Evolutionary conservation across 2,888 invertebrate genomes (phyloP), one percentile per base, ranked within the genome.

Genomic region (Oscheius sp.): DNA sequence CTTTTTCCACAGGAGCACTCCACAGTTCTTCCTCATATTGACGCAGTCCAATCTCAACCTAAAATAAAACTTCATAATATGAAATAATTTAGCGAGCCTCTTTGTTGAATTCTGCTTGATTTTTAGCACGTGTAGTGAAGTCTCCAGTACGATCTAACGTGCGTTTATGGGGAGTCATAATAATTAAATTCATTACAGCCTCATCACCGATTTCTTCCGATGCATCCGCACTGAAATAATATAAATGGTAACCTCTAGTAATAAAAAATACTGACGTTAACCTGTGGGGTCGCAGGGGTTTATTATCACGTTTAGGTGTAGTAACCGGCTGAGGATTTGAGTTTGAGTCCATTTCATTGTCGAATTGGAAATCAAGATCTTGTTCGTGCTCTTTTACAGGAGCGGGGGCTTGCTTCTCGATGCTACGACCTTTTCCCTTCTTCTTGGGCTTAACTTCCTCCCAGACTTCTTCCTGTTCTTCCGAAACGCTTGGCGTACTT

Each of bases 11-110:
- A 5, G 76, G 77, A 16, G 72, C 80, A 58, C 77, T 93, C 95
- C 95, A 94, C 70, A 98, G 90, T 88, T 96, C 96, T 88, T 96
- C 95, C 90, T 99, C 98, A 85, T 98, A 99, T 86, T 95, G 94
- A 88, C 92, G 93, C 23, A 99, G 92, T n/a, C 98, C 98, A 89
- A 98, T 96, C 84, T 96, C 96, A 84, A 99, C 99, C 55, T 94
- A 29, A 25, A 61, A 27, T 23, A 90, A 98, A 97, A 86, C 97
- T 98, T 85, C 95, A 94, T 88, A 92, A 93, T 23, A 99, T 92
- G n/a, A 9, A 35, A 35, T 35, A 35, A 35, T 35, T n/a, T 97
- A 96, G 84, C 96, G 95, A 84, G 99, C 99, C 53, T 94, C 93
- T 90, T 95, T 94, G 84, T 94, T 95, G 84, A 97, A 91, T 88